Conservation (phyloP, 2,888 invertebrate species). For the Nomada flava region DNA sequence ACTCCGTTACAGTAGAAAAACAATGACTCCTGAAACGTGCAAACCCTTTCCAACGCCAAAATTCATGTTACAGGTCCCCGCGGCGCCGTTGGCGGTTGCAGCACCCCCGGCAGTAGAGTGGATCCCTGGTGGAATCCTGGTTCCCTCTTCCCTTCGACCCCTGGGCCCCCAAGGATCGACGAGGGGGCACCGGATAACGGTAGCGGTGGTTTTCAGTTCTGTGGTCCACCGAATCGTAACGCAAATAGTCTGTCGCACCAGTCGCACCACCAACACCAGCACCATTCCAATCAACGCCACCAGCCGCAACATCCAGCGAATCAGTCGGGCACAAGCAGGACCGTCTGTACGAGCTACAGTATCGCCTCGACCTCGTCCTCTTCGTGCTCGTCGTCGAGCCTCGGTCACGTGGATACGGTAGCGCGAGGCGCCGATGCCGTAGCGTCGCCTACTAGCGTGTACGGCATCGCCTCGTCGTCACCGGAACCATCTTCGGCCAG, state of each 20-base stretch:
- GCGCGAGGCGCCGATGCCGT: conserved; percentile 74
- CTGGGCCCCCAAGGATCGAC: conserved; percentile 81
- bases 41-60: conserved; percentile 43
- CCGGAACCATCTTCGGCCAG: conserved; percentile 54
- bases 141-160: conserved; percentile 79
- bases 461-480: conserved; percentile 66
- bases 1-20: neutral
- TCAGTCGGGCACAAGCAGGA: conserved; percentile 41
- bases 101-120: conserved; percentile 83
- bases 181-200: conserved; percentile 79
- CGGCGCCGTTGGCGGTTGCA: conserved; percentile 84
- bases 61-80: conserved; percentile 80
- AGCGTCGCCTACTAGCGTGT: conserved; percentile 60
- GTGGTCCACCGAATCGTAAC: conserved; percentile 62
- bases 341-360: conserved; percentile 51
- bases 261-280: conserved; percentile 47
- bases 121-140: conserved; percentile 83
- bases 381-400: conserved; percentile 69
- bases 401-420: conserved; percentile 75
- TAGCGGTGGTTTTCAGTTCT: conserved; percentile 73
- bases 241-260: conserved; percentile 41
- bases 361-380: conserved; percentile 65
- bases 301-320: conserved; percentile 70
- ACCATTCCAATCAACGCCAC: conserved; percentile 75
- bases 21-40: conserved; percentile 43